phyloP scores from a whole-genome alignment of 2,113 vertebrate genomes.

The Toxostoma redivivum region DNA sequence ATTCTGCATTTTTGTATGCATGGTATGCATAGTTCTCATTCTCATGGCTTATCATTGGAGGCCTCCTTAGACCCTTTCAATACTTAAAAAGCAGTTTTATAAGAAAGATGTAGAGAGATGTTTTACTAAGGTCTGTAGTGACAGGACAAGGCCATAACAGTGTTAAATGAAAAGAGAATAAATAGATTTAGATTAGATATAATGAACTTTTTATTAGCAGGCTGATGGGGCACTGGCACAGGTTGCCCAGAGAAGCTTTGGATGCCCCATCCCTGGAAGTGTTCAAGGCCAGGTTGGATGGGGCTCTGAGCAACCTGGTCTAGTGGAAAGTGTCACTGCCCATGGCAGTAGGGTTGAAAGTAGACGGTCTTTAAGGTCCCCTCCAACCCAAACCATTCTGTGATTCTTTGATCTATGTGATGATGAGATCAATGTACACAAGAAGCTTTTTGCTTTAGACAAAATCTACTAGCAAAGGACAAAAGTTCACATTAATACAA shows the following conservation, averaged over 20 bases:
- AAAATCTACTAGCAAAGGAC: background rate
- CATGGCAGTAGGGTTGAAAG: background rate
- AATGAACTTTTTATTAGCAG: background rate
- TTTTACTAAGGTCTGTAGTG: background rate
- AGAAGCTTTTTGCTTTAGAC: background rate
- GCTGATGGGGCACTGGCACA: background rate
- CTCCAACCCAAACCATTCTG: background rate
- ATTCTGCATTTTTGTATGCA: background rate
- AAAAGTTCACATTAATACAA: background rate
- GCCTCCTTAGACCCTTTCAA: background rate
- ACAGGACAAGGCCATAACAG: accelerated
- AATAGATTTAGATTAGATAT: background rate
- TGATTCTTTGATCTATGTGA: background rate
- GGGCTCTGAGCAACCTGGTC: background rate
- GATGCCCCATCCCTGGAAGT: background rate
- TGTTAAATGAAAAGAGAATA: background rate
- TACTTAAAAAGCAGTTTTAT: background rate
- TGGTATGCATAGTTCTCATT: background rate
- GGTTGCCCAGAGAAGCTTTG: background rate
- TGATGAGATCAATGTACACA: background rate
- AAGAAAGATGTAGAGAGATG: background rate
- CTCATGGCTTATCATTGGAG: background rate
- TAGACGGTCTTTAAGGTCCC: background rate
- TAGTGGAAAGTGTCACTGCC: background rate
- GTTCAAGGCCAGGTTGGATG: background rate